Percentiles rank a stretch among this genome's conserved stretches.
Conservation (phyloP, 2,797 vertebrate genomes). For the Mergus octosetaceus region DNA sequence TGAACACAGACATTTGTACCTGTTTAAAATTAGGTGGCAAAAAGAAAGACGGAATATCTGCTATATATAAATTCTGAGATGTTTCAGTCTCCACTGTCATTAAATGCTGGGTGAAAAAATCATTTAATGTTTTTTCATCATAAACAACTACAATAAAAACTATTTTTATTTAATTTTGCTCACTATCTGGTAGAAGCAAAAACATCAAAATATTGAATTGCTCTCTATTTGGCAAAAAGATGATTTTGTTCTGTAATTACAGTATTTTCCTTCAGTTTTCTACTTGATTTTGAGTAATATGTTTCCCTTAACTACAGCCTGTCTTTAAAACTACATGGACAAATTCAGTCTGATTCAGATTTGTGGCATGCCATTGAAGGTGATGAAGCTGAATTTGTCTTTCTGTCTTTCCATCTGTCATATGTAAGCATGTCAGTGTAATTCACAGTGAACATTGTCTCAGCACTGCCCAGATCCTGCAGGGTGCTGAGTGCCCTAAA, state of each 20-base stretch:
- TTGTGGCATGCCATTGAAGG: background rate
- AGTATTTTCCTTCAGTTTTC: background rate
- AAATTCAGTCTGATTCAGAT: background rate
- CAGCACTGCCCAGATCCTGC: slow-evolving; percentile 3
- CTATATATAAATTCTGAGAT: slow-evolving; percentile 10
- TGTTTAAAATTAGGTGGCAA: background rate
- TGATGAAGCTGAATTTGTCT: background rate
- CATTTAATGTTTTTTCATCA: background rate
- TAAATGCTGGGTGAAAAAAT: background rate
- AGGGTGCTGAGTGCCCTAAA: slow-evolving; percentile 5
- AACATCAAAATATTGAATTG: background rate
- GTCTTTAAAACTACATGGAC: background rate
- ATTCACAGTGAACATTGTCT: slow-evolving; percentile 2
- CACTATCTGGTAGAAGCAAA: background rate
- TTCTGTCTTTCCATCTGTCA: background rate
- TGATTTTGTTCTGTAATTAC: background rate
- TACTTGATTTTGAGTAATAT: background rate
- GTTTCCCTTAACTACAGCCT: background rate
- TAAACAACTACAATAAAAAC: background rate
- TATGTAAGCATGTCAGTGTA: background rate
- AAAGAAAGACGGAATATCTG: background rate
- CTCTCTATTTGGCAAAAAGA: background rate
- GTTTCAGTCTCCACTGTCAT: background rate
- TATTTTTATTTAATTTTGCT: background rate
- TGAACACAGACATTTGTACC: background rate